Conservation (phyloP, 1,140 invertebrate genomes). For the Pollicipes pollicipes region DNA sequence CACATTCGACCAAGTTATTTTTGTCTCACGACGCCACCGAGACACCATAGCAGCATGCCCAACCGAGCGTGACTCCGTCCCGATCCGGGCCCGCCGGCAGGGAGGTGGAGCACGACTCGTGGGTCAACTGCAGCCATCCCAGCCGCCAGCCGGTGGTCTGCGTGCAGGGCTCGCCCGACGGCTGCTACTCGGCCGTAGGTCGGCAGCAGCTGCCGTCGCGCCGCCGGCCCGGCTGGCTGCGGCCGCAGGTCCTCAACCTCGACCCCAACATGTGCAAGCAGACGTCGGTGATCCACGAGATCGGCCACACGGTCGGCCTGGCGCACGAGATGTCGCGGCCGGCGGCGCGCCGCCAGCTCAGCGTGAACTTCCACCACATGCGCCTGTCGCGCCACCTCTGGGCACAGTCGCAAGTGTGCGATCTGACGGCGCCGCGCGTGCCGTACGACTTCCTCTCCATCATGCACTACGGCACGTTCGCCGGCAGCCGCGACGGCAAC, state of each 20-base stretch:
- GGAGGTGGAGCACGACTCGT: not conserved
- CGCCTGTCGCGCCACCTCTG: not conserved
- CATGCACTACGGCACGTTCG: constrained; percentile 11
- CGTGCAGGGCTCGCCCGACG: not conserved
- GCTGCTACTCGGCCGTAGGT: not conserved
- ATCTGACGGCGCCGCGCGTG: constrained; percentile 4
- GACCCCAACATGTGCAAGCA: constrained; percentile 4
- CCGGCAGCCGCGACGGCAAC: constrained; percentile 6
- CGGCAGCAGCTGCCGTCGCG: not conserved
- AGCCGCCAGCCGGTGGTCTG: not conserved
- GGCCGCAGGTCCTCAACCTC: not conserved
- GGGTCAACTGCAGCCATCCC: not conserved
- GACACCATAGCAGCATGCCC: too few species aligned
- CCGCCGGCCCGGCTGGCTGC: not conserved
- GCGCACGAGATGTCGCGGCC: constrained; percentile 30
- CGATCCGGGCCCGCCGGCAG: not conserved
- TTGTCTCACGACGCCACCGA: too few species aligned
- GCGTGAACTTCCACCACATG: constrained; percentile 22
- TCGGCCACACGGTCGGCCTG: constrained; percentile 32
- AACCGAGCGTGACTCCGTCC: too few species aligned
- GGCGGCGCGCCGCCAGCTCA: constrained; percentile 28
- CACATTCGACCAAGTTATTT: too few species aligned
- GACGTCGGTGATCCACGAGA: constrained; percentile 24
- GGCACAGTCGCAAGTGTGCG: not conserved
- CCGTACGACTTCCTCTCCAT: constrained; percentile 13